These are phyloP conservation scores for Apamea crenata DNA, from an alignment of 2,888 invertebrate species.

Conservation along the genomic window DNA sequence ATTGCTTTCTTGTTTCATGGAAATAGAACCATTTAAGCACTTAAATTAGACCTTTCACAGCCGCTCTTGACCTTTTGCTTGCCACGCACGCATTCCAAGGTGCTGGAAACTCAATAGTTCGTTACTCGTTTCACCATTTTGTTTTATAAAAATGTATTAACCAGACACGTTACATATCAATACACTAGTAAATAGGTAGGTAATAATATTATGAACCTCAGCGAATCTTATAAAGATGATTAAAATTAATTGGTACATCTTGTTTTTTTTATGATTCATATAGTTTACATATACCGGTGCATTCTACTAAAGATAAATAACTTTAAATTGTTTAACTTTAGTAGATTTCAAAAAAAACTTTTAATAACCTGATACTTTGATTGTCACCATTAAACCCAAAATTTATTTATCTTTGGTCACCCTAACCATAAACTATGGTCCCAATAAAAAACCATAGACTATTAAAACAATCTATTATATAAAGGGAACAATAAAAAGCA, in stretches of 20 bases:
- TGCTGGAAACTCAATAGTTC: conserved; percentile 6
- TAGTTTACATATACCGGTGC: too few species aligned
- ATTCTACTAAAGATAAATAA: background rate
- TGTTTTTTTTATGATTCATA: background rate
- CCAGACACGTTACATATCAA: too few species aligned
- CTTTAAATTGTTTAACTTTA: background rate
- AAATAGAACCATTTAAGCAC: conserved; percentile 13
- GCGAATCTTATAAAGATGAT: background rate
- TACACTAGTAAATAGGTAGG: background rate
- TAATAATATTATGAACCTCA: background rate
- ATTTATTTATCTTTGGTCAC: conserved; percentile 9
- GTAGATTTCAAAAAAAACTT: background rate
- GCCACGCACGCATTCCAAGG: conserved; percentile 11
- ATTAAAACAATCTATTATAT: conserved; percentile 50
- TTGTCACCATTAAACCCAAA: background rate
- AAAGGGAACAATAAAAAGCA: conserved; percentile 45
- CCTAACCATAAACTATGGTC: conserved; percentile 22
- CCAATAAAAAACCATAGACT: conserved; percentile 43
- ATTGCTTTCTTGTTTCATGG: background rate
- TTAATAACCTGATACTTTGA: background rate
- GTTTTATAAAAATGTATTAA: background rate
- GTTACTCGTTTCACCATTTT: background rate
- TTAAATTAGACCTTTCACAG: conserved; percentile 9
- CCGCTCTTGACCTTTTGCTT: conserved; percentile 14
- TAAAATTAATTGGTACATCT: background rate